Percentiles rank a stretch among this genome's conserved stretches.
Evolutionary conservation across 2,113 vertebrate genomes (phyloP).

Genomic region (Odontophorus gujanensis): DNA sequence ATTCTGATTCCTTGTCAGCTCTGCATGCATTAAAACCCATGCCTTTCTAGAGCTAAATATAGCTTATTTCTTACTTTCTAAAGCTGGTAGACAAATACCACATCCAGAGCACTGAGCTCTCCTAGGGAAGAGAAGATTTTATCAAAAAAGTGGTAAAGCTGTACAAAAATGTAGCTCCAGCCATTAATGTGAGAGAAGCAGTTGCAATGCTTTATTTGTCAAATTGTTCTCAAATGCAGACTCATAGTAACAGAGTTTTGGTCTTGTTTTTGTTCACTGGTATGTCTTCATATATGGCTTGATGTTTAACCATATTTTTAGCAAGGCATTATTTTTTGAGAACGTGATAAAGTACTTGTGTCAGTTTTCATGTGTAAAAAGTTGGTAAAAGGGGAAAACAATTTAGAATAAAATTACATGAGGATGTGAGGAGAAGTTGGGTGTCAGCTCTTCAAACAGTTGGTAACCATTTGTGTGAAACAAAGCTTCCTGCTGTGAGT

Average conservation of each 20-base stretch:
- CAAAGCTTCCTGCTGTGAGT: neutral
- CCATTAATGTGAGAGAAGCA: neutral
- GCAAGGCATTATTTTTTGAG: neutral
- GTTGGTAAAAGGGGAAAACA: neutral
- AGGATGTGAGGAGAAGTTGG: neutral
- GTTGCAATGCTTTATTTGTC: neutral
- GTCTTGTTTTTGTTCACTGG: neutral
- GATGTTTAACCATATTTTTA: neutral
- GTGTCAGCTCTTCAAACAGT: neutral
- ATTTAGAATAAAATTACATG: neutral
- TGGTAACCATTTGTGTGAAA: neutral
- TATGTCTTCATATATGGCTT: neutral
- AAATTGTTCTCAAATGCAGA: neutral
- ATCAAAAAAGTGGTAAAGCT: neutral
- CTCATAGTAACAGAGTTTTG: neutral
- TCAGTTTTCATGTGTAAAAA: neutral
- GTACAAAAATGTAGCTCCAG: neutral
- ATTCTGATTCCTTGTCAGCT: conserved; percentile 24
- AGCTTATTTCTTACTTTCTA: conserved; percentile 18
- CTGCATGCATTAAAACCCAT: neutral
- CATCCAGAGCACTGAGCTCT: neutral
- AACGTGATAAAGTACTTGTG: neutral
- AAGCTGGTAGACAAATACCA: conserved; percentile 7
- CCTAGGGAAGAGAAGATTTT: neutral
- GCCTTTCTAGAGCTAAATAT: conserved; percentile 22